Evolutionary conservation across 2,888 invertebrate genomes (phyloP).

Genomic region (Sclerodermus sp.): DNA sequence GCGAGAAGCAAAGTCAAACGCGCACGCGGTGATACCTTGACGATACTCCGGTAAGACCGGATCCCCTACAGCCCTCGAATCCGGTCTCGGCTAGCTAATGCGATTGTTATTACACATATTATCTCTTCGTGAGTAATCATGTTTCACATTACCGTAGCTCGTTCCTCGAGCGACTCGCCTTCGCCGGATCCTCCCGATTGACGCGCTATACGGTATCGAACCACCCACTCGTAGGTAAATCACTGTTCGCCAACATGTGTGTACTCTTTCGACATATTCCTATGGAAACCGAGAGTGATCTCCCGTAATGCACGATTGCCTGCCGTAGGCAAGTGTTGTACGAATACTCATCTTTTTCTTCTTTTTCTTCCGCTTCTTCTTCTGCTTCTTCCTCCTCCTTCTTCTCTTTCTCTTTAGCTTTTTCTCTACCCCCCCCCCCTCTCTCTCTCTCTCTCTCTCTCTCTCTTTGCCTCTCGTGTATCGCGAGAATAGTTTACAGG

Average conservation of each 20-base stretch:
- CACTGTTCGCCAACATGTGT: conserved; percentile 32
- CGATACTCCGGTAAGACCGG: conserved; percentile 28
- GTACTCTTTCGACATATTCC: conserved; percentile 31
- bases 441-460: no score
- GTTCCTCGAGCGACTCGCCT: conserved; percentile 23
- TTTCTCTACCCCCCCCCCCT: no score
- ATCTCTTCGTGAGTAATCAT: conserved; percentile 51
- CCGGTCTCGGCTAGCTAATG: conserved; percentile 43
- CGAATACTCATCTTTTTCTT: no score
- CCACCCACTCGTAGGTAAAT: conserved; percentile 39
- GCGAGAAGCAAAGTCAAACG: no score
- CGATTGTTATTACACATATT: conserved; percentile 54
- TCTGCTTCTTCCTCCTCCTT: no score
- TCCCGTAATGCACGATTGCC: conserved; percentile 24
- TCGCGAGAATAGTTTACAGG: conserved; percentile 29
- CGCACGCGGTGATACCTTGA: no score
- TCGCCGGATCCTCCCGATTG: background rate
- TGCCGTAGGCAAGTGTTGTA: conserved; percentile 20
- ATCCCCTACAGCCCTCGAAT: conserved; percentile 32
- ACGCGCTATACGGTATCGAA: background rate
- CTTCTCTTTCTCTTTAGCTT: no score
- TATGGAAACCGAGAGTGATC: conserved; percentile 42
- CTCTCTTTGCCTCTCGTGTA: no score
- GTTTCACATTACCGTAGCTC: conserved; percentile 48
- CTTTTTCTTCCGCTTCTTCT: no score